A percentile compares a stretch with the other conserved stretches of the same genome.
Evolutionary conservation across 2,113 vertebrate species (phyloP).

Genomic region (Uropsilus gracilis): DNA sequence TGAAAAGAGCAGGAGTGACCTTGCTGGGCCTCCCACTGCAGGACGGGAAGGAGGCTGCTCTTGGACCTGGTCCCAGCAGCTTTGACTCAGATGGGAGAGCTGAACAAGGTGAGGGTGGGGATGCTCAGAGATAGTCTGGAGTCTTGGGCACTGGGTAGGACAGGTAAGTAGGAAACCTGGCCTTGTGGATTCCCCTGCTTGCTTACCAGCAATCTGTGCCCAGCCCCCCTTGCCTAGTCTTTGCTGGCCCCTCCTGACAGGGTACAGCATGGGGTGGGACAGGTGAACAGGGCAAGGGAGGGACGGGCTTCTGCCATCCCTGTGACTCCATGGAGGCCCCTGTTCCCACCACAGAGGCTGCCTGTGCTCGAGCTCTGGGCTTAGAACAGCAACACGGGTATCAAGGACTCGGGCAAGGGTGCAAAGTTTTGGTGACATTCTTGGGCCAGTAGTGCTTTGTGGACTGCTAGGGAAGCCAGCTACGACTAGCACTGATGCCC

Average conservation of each 20-base stretch:
- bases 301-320: background rate
- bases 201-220: background rate
- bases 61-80: background rate
- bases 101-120: background rate
- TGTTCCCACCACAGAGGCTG: background rate
- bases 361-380: background rate
- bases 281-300: background rate
- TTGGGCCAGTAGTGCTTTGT: constrained; percentile 2
- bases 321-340: background rate
- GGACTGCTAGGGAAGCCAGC: background rate
- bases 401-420: background rate
- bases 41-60: background rate
- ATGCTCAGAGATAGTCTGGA: background rate
- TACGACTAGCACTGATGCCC: background rate
- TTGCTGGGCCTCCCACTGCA: background rate
- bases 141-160: background rate
- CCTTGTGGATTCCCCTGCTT: background rate
- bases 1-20: background rate
- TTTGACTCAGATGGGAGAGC: background rate
- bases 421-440: background rate
- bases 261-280: too few species aligned
- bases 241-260: background rate
- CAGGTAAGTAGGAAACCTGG: background rate
- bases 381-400: background rate
- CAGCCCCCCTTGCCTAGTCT: background rate